Base-by-base conservation (phyloP, 2,888 invertebrate genomes). In the Parnassius orleans region DNA sequence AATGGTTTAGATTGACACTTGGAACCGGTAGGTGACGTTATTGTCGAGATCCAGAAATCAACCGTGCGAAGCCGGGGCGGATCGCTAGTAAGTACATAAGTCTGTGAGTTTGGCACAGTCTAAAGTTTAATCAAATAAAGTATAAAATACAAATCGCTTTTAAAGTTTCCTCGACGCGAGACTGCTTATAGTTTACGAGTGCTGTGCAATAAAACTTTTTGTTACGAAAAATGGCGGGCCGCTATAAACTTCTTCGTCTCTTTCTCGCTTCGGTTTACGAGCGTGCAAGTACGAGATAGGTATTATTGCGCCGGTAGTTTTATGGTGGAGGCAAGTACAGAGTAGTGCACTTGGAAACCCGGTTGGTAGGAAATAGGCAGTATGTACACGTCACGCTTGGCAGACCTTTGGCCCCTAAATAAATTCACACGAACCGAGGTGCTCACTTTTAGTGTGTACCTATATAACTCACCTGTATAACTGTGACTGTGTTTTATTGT, bases 161-260 rank as follows among this genome's bases (percentile, higher is more conserved):
- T 69, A 78, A 80, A 75, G 76, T 81, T 81, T 75, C 76, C 77
- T 66, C 75, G 71, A 74, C 77, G 75, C 74, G 77, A 83, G 84
- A 82, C 82, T 83, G 78, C 83, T 83, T 85, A 79, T 78, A 87
- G 86, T 90, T 89, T 90, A 90, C 87, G 89, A 87, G 83, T 82
- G 76, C 83, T 66, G 63, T 53, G 86, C 82, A 83, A 84, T 88
- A 87, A 90, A 90, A 89, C 79, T 87, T 88, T 90, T 90, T 90
- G 88, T 87, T 83, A 83, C 83, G 83, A 84, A 86, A 87, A 87
- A 80, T 85, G 84, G 76, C 81, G 76, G 72, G 72, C 75, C 67
- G 79, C 80, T 77, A 84, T 89, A 88, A 90, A 90, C 80, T 72
- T 73, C 68, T 73, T 79, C 75, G 73, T 88, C 88, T 79, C 84